Evolutionary conservation across 1,140 invertebrate species (phyloP).

Genomic region (Episyrphus balteatus): DNA sequence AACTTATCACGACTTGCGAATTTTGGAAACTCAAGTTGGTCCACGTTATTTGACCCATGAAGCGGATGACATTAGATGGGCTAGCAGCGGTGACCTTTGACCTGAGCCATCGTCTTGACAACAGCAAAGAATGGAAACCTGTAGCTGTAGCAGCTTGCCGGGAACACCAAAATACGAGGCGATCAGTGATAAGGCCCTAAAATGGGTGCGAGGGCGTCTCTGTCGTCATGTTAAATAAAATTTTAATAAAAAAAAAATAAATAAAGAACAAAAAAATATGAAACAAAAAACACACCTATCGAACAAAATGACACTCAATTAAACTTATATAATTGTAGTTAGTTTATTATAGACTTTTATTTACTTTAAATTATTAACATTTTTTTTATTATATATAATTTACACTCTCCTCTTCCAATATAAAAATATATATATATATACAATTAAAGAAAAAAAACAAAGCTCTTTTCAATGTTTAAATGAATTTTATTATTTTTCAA

Average conservation of each 20-base stretch:
- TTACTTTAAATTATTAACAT: no score
- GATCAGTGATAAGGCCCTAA: slow-evolving; percentile 31
- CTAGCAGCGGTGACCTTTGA: slow-evolving; percentile 39
- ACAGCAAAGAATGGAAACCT: slow-evolving; percentile 9
- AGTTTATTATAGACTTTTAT: no score
- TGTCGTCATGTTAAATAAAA: slow-evolving; percentile 33
- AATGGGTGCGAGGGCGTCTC: slow-evolving; percentile 33
- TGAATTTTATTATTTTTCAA: no score
- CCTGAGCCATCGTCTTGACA: slow-evolving; percentile 13
- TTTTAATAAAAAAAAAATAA: neutral
- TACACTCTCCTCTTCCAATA: no score
- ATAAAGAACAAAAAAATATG: no score
- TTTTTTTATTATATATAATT: no score
- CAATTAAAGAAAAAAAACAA: no score
- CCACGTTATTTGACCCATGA: slow-evolving; percentile 90
- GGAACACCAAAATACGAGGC: slow-evolving; percentile 28
- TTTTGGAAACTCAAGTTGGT: slow-evolving; percentile 74
- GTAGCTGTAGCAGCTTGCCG: slow-evolving; percentile 23
- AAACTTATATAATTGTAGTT: no score
- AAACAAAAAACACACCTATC: no score
- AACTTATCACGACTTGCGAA: slow-evolving; percentile 88
- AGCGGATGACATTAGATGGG: slow-evolving; percentile 90
- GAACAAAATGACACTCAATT: no score
- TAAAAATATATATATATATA: no score
- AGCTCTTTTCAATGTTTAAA: no score